Evolutionary conservation across 2,888 invertebrate genomes (phyloP), one percentile per base, ranked within the genome.

Genomic region (Sicus ferrugineus): DNA sequence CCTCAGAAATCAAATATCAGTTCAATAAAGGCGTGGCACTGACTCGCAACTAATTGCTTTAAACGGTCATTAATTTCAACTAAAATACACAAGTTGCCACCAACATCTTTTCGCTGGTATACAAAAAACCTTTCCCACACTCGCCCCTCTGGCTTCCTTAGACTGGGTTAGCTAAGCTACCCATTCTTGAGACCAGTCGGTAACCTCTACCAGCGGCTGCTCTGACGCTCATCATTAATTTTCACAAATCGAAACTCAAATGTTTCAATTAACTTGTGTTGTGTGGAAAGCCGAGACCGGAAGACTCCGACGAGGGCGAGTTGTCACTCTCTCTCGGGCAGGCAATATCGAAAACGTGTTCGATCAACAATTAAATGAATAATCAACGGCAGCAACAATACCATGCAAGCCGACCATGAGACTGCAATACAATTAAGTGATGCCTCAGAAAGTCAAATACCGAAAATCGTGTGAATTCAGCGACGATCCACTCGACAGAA

Each of bases 391-490:
- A 58, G 14, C 52, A 52, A 7, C 34, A 52, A 21, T 19, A 42
- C 30, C 3, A 54, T 7, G 4, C 28, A 38, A 64, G 9, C 54
- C 34, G 26, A 64, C 23, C 16, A 52, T 23, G 26, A 23, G 48
- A 26, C 34, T 23, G 38, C 54, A 56, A 9, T 56, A 48, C 28
- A 66, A 38, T 54, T 48, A 58, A 58, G 21, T 34, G 59, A 59
- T 59, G 58, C 58, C 21, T 11, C 67, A 31, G 34, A 65, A 65
- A 65, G 65, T 54, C 65, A 65, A 65, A 65, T 38, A 65, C 38
- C 5, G 65, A 58, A 63, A 67, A 67, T 59, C 67, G 67, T 67
- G 67, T 67, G 67, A 67, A 67, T 31, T 56, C 28, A 46, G 58
- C 9, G 21, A 3, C 58, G 30, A 21, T 21, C 11, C 31, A 58